Conservation (phyloP, 2,888 invertebrate species). For the Congeria kusceri region DNA sequence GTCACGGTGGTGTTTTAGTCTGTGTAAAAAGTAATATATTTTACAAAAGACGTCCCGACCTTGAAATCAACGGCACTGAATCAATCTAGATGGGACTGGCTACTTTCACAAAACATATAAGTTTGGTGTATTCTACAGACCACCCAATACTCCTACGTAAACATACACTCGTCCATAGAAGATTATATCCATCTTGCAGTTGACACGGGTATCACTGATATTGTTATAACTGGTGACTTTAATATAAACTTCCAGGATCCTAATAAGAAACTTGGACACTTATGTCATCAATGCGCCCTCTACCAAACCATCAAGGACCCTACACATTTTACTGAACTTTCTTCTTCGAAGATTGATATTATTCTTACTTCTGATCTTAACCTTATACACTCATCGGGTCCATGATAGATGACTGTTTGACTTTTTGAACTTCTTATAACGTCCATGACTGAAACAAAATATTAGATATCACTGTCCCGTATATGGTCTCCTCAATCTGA, state of each 20-base stretch:
- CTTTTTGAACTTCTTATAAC: no score
- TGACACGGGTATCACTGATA: background rate
- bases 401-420: no score
- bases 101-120: background rate
- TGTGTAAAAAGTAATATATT: background rate
- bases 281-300: background rate
- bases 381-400: background rate
- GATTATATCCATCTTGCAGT: slow-evolving; percentile 7
- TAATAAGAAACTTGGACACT: background rate
- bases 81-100: slow-evolving; percentile 7
- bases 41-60: background rate
- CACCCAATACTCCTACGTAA: background rate
- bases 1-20: slow-evolving; percentile 29
- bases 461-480: slow-evolving; percentile 5
- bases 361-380: background rate
- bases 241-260: background rate
- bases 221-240: slow-evolving; percentile 1
- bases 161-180: background rate
- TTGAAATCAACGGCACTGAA: slow-evolving; percentile 3
- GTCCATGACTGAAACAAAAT: slow-evolving; percentile 1
- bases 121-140: slow-evolving; percentile 2
- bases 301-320: background rate
- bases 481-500: slow-evolving; percentile 1
- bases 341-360: background rate
- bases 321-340: slow-evolving; percentile 2